A percentile compares a stretch with the other conserved stretches of the same genome.
Conservation (phyloP, 2,113 vertebrate genomes). For the Cichladusa arquata region DNA sequence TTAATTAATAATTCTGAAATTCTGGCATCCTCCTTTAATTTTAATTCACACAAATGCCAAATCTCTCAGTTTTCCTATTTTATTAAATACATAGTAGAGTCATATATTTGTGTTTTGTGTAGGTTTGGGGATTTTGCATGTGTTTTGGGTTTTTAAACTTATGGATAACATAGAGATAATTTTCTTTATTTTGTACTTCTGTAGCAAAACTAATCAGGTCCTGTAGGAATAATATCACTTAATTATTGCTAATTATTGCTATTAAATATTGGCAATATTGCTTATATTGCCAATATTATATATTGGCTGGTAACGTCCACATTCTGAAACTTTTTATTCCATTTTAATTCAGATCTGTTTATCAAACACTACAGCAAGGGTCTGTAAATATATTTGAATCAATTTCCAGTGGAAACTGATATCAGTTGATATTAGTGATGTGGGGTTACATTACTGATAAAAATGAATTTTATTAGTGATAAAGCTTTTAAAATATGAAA, state of each 20-base stretch:
- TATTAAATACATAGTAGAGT: neutral
- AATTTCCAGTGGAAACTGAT: neutral
- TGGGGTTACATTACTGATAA: neutral
- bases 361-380: neutral
- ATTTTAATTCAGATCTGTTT: neutral
- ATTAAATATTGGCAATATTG: neutral
- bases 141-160: neutral
- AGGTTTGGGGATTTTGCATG: accelerated
- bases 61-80: neutral
- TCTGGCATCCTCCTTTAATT: neutral
- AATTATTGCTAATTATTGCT: neutral
- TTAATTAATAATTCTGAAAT: neutral
- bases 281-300: neutral
- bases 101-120: neutral
- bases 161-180: accelerated
- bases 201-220: neutral
- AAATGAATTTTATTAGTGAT: neutral
- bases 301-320: neutral
- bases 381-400: neutral
- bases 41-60: neutral
- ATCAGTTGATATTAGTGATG: neutral
- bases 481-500: neutral
- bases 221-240: neutral
- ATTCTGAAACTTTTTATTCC: neutral
- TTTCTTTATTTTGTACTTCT: neutral